phyloP scores from a whole-genome alignment of 2,888 invertebrate genomes.

The Micropterix aruncella region DNA sequence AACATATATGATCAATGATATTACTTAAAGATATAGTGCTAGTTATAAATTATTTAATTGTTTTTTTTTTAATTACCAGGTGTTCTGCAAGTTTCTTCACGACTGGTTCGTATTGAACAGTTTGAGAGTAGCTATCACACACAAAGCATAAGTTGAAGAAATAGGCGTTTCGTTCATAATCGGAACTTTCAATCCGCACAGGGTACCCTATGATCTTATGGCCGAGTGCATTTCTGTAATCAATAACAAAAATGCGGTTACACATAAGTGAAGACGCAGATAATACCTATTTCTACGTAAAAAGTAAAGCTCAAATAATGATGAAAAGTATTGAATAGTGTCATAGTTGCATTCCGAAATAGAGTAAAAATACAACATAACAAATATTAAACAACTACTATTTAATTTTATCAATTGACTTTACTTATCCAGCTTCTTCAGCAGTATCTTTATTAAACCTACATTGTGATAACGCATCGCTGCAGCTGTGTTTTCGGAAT shows the following conservation, averaged over 20 bases:
- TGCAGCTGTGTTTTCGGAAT: constrained; percentile 91
- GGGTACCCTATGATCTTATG: constrained; percentile 90
- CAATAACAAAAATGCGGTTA: constrained; percentile 5
- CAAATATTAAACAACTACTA: no score
- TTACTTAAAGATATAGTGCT: no score
- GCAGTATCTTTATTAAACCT: constrained; percentile 32
- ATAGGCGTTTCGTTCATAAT: constrained; percentile 87
- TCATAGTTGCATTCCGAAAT: no score
- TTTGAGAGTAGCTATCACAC: constrained; percentile 77
- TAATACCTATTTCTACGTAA: background rate
- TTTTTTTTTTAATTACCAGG: constrained; percentile 59
- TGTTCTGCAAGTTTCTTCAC: constrained; percentile 90
- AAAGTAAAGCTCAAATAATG: background rate
- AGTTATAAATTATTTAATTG: no score
- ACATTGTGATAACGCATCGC: constrained; percentile 82
- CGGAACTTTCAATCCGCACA: constrained; percentile 73
- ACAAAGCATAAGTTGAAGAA: constrained; percentile 93
- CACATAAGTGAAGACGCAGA: background rate
- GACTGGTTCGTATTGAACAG: constrained; percentile 86
- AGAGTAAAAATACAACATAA: no score
- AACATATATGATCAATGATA: no score
- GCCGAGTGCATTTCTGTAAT: constrained; percentile 43
- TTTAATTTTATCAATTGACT: constrained; percentile 6
- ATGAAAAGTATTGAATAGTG: background rate
- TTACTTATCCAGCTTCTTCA: no score